Evolutionary conservation across 53 echinoderm and acorn worm genomes (phyloP), one percentile per base, ranked within the genome.

Genomic region (Actinopyga echinites): DNA sequence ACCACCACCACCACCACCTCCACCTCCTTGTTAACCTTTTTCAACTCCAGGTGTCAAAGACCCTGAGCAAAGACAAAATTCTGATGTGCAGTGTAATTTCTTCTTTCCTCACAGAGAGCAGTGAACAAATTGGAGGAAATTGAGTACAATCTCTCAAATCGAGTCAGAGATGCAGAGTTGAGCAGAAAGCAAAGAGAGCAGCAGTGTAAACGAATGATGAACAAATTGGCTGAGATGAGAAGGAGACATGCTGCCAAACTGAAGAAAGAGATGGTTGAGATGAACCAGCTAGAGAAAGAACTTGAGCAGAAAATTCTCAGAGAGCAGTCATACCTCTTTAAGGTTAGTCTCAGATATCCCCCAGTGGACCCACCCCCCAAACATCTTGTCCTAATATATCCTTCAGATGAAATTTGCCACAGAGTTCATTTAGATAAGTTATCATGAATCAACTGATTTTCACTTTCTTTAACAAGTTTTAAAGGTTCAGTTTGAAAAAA

Each of bases 101-200:
- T 56, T 57, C 19, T 30, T 29, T 62, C 0, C 10, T 62, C 11
- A 20, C 30, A 96, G 96, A 91, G 81, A 69, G 91, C 90, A 1
- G 96, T 96, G 23, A 81, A 83, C 58, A 96, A 93, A 83, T 93
- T 89, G 17, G 96, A 96, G 35, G 96, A 96, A 62, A 88, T 93
- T 5, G 96, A 96, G 71, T 93, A 96, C 64, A 91, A 88, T 65
- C 84, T 96, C 42, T 96, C 91, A 56, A 96, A 90, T 79, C 82
- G 86, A 15, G 96, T 96, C 17, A 61, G 96, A 30, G 88, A 89
- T 65, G 85, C 92, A 30, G 96, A 96, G 79, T 88, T 91, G 21
- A 65, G 85, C 30, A 85, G 93, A 43, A 93, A 96, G 56, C 96
- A 96, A 80, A 80, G 84, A 29, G 96, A 93, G 33, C 96, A 93